Evolutionary conservation across 2,888 invertebrate genomes (phyloP), one percentile per base, ranked within the genome.

Genomic region (Coremacera marginata): DNA sequence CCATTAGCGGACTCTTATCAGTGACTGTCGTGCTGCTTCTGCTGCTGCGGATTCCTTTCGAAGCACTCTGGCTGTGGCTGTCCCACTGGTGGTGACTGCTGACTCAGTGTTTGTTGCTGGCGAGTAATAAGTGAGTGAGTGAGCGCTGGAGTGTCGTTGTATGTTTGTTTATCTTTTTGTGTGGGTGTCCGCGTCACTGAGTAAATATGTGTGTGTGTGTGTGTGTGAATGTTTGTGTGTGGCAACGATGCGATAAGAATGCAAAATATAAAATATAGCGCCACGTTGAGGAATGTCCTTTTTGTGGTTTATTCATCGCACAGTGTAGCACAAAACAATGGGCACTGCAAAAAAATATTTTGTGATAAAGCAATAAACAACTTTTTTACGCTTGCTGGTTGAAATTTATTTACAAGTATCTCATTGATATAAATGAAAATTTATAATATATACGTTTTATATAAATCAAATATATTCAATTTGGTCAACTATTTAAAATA

Each of bases 231-330:
- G 63, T 52, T 22, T 49, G 37, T 65, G 65, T 57, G 70, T 65
- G 52, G 74, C 71, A 63, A 82, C 84, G 80, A 82, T 82, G 85
- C 87, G 89, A 89, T 89, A 89, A 89, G 88, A 87, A 87, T 87
- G 88, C 87, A 87, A 89, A 89, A 89, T 89, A 89, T 88, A 89
- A 87, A 85, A 86, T 86, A 86, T 86, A 85, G 85, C 84, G 83
- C 82, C 82, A 76, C 77, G 80, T 83, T 84, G 87, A 88, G 86
- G 87, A 88, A 88, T 88, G 88, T 88, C 88, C 88, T 88, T 88
- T 88, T 88, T 86, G 82, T 84, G 82, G 80, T 80, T 78, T 76
- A 27, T 81, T 70, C 34, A 57, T 22, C 63, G 11, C 34, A n/a
- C 25, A 0, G 60, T 37, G 31, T 71, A 44, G 25, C 31, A 52